phyloP scores from a whole-genome alignment of 1,140 invertebrate genomes.

The Gerris buenoi region DNA sequence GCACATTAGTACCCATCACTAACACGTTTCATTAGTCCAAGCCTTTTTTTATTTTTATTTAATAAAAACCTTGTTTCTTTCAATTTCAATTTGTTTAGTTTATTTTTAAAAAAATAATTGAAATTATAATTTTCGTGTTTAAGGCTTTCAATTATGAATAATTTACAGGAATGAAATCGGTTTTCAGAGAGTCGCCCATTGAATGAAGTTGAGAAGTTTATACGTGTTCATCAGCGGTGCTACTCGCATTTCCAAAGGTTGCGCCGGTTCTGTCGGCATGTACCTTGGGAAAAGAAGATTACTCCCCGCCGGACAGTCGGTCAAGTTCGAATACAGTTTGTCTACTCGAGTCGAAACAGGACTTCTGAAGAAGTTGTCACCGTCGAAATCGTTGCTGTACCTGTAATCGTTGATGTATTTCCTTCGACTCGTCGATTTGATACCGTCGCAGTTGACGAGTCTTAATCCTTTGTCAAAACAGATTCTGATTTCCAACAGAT shows the following conservation, averaged over 20 bases:
- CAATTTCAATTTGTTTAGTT: no score
- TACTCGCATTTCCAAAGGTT: no score
- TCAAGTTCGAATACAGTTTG: neutral
- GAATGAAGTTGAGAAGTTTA: neutral
- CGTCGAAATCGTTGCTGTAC: neutral
- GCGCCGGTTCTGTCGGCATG: neutral
- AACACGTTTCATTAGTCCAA: no score
- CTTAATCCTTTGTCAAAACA: constrained; percentile 21
- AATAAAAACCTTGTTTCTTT: no score
- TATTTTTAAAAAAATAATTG: no score
- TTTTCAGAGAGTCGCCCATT: neutral
- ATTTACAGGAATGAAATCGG: no score
- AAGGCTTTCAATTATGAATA: no score
- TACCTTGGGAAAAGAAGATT: neutral
- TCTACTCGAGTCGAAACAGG: neutral
- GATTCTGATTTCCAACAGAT: constrained; percentile 19
- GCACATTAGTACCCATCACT: no score
- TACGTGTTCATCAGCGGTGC: neutral
- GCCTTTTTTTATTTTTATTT: no score
- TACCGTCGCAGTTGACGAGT: constrained; percentile 19
- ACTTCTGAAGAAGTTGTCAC: neutral
- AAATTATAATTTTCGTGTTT: no score
- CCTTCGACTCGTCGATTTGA: neutral
- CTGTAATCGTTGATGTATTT: neutral
- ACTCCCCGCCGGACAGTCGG: neutral